These are phyloP conservation scores for Zoroaster sp. DNA, from an alignment of 53 echinoderm and acorn worm species.

Conservation along the genomic window DNA sequence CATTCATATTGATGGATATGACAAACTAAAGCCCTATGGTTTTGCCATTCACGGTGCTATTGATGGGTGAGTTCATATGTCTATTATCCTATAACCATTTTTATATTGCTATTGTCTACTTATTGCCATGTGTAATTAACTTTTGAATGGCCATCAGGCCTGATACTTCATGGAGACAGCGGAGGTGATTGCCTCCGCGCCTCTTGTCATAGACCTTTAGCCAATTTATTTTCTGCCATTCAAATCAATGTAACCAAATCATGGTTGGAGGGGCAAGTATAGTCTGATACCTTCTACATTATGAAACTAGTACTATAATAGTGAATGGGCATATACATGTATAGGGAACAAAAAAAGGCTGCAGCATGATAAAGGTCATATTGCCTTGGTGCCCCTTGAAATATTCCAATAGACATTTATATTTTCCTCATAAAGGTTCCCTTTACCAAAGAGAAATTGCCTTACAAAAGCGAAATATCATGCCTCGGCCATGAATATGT, in stretches of 20 bases:
- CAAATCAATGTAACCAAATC: background rate
- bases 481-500: too few species aligned
- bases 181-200: background rate
- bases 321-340: background rate
- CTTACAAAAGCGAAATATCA: too few species aligned
- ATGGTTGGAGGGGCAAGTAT: background rate
- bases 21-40: conserved; percentile 39
- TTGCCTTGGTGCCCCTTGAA: too few species aligned
- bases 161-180: background rate
- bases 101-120: background rate
- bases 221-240: background rate
- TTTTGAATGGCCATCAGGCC: background rate
- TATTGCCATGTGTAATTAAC: background rate
- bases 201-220: background rate
- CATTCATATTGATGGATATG: conserved; percentile 31
- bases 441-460: too few species aligned
- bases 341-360: too few species aligned
- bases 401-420: too few species aligned
- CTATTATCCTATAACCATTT: background rate
- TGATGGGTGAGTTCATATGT: conserved; percentile 13
- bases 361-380: too few species aligned
- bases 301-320: background rate
- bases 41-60: conserved; percentile 50
- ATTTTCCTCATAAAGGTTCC: too few species aligned
- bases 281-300: background rate